Conservation (phyloP, 2,888 invertebrate genomes). For the Drosophila neotestacea region DNA sequence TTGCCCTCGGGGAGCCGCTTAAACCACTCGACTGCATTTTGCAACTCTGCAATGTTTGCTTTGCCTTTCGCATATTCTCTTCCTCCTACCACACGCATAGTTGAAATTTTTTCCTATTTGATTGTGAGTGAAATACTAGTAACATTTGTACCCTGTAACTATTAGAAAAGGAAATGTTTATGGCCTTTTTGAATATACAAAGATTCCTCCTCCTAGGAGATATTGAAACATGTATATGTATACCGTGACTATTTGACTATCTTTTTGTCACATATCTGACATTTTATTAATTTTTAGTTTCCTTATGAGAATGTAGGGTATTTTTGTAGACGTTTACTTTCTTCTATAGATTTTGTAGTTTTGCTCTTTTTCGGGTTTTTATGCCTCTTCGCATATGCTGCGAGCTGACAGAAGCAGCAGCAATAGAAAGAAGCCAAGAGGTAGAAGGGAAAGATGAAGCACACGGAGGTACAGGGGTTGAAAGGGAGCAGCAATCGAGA, state of each 20-base stretch:
- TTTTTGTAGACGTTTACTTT: not conserved
- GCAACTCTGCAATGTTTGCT: constrained; percentile 66
- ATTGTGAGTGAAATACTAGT: constrained; percentile 19
- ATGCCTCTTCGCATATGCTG: constrained; percentile 50
- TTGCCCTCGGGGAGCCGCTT: constrained; percentile 56
- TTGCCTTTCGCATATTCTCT: constrained; percentile 57
- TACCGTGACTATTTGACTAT: not conserved
- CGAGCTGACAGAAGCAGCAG: constrained; percentile 33
- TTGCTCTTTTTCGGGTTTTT: constrained; percentile 49
- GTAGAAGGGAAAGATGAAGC: not conserved
- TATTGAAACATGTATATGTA: too few relatives aligned
- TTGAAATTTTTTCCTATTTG: constrained; percentile 29
- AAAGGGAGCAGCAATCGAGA: constrained; percentile 48
- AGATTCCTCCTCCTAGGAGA: too few relatives aligned
- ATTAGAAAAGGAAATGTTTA: not conserved
- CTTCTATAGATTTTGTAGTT: not conserved
- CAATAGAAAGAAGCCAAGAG: constrained; percentile 41
- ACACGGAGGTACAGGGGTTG: not conserved
- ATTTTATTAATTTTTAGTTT: not conserved
- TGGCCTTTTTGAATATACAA: too few relatives aligned
- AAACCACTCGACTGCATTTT: constrained; percentile 65
- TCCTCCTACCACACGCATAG: constrained; percentile 7
- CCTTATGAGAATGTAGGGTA: not conserved
- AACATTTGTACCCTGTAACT: constrained; percentile 39
- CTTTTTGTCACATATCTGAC: not conserved